A percentile compares a stretch with the other conserved stretches of the same genome.
Evolutionary conservation across 2,113 vertebrate species (phyloP).

Genomic region (Cyanoliseus patagonus): DNA sequence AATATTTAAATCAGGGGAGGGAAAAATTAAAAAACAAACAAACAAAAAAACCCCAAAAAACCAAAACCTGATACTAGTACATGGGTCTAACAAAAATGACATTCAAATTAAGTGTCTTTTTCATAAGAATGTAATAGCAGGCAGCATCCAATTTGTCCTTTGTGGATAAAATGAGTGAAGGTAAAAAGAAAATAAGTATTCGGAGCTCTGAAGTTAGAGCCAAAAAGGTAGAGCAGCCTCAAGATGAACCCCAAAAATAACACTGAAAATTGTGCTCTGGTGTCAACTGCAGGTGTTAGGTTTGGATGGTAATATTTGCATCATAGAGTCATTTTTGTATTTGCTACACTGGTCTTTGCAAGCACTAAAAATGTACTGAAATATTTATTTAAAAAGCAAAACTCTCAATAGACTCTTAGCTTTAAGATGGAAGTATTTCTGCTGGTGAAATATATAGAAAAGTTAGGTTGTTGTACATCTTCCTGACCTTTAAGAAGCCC

Average conservation of each 20-base stretch:
- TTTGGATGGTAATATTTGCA: not conserved
- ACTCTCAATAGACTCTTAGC: not conserved
- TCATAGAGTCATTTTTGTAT: not conserved
- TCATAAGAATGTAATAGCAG: not conserved
- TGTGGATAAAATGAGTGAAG: not conserved
- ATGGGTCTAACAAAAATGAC: not conserved
- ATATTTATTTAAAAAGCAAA: not conserved
- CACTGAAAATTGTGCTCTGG: not conserved
- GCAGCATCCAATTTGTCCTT: not conserved
- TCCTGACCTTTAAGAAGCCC: not conserved
- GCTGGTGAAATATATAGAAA: not conserved
- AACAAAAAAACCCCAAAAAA: too few species aligned
- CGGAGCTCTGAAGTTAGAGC: not conserved
- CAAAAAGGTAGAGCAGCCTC: not conserved
- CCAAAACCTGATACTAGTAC: not conserved
- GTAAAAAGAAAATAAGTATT: not conserved
- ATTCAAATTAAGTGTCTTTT: not conserved
- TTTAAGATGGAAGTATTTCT: not conserved
- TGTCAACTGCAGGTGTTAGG: not conserved
- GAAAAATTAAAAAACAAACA: not conserved
- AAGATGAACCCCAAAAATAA: not conserved
- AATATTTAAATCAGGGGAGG: not conserved
- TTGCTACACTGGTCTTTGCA: not conserved
- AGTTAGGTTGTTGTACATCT: not conserved
- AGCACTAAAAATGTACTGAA: not conserved